A percentile compares a stretch with the other conserved stretches of the same genome.
phyloP scores from a whole-genome alignment of 2,113 vertebrate species.

The Lontra canadensis region DNA sequence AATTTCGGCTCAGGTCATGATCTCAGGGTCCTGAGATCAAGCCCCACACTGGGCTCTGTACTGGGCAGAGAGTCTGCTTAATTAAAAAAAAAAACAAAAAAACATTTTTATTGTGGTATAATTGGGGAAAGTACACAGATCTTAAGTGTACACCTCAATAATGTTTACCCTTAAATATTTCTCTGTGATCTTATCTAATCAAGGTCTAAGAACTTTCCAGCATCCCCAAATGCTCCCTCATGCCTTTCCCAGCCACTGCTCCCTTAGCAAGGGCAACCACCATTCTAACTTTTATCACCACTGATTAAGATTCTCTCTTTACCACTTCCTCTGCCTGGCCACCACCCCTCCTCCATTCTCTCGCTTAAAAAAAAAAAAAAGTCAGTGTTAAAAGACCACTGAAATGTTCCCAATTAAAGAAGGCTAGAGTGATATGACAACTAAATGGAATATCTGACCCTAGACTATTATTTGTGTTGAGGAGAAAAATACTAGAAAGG shows the following conservation, averaged over 20 bases:
- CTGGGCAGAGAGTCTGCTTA: background rate
- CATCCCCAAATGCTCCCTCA: fast-evolving
- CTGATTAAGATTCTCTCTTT: background rate
- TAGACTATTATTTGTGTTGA: background rate
- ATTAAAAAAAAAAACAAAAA: background rate
- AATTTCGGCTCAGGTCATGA: background rate
- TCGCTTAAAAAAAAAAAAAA: background rate
- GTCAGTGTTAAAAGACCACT: background rate
- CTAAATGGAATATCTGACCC: background rate
- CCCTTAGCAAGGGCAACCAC: background rate
- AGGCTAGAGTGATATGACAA: background rate
- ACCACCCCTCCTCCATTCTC: background rate
- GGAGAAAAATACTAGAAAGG: background rate
- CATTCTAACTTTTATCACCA: background rate
- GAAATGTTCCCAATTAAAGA: background rate
- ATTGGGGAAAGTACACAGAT: background rate
- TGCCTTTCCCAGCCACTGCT: background rate
- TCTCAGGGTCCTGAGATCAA: background rate
- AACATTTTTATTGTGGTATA: background rate
- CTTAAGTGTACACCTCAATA: background rate
- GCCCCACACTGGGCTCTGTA: background rate
- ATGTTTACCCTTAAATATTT: background rate
- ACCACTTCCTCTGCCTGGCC: background rate
- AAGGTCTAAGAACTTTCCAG: background rate
- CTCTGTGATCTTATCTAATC: background rate